Evolutionary conservation across 2,888 invertebrate genomes (phyloP).

Genomic region (Merodon equestris): DNA sequence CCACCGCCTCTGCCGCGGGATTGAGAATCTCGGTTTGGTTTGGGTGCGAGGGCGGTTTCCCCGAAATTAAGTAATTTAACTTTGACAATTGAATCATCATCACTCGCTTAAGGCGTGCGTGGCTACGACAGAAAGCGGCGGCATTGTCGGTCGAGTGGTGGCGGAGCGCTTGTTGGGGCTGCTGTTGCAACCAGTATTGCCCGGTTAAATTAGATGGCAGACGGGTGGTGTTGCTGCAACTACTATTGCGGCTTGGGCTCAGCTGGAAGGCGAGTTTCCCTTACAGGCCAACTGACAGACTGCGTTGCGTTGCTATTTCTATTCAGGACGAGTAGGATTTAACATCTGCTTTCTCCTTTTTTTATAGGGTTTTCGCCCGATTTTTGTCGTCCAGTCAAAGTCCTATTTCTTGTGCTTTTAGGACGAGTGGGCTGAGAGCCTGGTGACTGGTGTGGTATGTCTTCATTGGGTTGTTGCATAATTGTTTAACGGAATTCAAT

Average conservation of each 20-base stretch:
- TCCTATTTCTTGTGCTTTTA: slow-evolving; percentile 1
- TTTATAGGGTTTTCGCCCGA: slow-evolving; percentile 35
- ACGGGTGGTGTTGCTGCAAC: not conserved
- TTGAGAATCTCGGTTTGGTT: not conserved
- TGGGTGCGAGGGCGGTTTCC: slow-evolving; percentile 2
- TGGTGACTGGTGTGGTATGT: slow-evolving; percentile 17
- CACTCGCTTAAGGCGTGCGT: slow-evolving; percentile 49
- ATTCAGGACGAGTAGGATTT: slow-evolving; percentile 38
- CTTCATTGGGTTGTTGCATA: slow-evolving; percentile 61
- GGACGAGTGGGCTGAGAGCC: not conserved
- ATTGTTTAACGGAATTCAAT: slow-evolving; percentile 66
- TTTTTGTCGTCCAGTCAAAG: not conserved
- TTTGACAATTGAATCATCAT: slow-evolving; percentile 66
- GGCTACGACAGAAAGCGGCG: slow-evolving; percentile 21
- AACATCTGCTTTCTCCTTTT: slow-evolving; percentile 47
- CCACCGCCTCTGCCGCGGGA: not conserved
- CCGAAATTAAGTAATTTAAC: slow-evolving; percentile 66
- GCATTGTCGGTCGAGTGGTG: slow-evolving; percentile 54
- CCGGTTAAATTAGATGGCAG: not conserved
- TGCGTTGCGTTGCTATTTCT: slow-evolving; percentile 22
- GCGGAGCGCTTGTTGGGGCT: slow-evolving; percentile 50
- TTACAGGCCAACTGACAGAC: not conserved
- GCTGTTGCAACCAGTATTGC: slow-evolving; percentile 44
- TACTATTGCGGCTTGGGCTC: slow-evolving; percentile 30
- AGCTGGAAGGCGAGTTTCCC: slow-evolving; percentile 2